Percentiles rank a stretch among this genome's conserved stretches.
phyloP scores from a whole-genome alignment of 2,797 vertebrate genomes.

The Pseudomugil tenellus region DNA sequence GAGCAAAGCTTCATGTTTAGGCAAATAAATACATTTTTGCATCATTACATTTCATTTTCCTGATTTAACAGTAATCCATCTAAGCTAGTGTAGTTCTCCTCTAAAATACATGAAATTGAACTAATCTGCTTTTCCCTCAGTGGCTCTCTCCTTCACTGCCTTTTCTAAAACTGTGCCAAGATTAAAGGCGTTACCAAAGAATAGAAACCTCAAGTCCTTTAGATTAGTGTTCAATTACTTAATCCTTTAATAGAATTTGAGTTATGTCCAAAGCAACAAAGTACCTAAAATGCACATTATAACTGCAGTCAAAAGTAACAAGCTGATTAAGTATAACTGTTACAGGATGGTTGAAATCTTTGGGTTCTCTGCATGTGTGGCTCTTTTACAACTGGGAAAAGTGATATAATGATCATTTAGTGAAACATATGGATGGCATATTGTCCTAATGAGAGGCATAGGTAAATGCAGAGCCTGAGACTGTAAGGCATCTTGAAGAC shows the following conservation, averaged over 20 bases:
- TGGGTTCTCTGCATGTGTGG: constrained; percentile 17
- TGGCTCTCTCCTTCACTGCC: constrained; percentile 68
- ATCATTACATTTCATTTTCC: constrained; percentile 75
- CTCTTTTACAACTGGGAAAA: constrained; percentile 37
- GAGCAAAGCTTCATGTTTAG: constrained; percentile 32
- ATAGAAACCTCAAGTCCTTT: constrained; percentile 77
- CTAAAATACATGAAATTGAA: constrained; percentile 79
- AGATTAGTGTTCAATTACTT: constrained; percentile 83
- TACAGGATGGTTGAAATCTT: constrained; percentile 43
- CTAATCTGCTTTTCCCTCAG: constrained; percentile 78
- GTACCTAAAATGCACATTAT: constrained; percentile 71
- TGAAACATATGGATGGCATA: constrained; percentile 51
- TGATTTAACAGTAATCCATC: constrained; percentile 78
- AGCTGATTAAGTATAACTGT: constrained; percentile 66
- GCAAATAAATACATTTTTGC: constrained; percentile 55
- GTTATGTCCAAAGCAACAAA: constrained; percentile 78
- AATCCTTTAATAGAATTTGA: constrained; percentile 83
- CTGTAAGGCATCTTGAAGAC: constrained; percentile 21
- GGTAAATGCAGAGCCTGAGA: constrained; percentile 34
- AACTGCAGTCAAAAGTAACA: constrained; percentile 64
- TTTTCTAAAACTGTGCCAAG: constrained; percentile 76
- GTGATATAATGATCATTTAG: constrained; percentile 40
- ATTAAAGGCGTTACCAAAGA: constrained; percentile 83
- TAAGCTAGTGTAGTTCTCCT: constrained; percentile 73
- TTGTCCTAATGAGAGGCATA: constrained; percentile 56